A percentile compares a stretch with the other conserved stretches of the same genome.
phyloP scores from a whole-genome alignment of 37 sponge, comb jelly and placozoan genomes.

The Chondrilla cf. caribensis region DNA sequence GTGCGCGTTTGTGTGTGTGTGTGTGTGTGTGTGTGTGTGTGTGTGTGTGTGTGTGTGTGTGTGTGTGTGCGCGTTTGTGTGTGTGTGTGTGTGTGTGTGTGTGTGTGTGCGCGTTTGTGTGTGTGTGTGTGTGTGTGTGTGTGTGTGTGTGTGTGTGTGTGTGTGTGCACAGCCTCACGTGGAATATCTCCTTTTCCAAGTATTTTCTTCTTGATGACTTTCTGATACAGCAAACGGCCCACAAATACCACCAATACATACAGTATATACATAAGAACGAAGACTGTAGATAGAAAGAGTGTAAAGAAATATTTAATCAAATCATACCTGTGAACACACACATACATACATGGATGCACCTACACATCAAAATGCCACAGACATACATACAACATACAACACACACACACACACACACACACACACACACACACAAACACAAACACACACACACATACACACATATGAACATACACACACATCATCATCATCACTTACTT shows the following conservation, averaged over 20 bases:
- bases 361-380: no score
- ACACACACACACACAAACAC: conserved; percentile 10
- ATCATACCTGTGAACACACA: no score
- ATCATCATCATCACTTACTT: conserved; percentile 26
- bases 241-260: conserved; percentile 91
- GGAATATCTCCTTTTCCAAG: conserved; percentile 59
- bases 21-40: no score
- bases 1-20: no score
- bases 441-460: conserved; percentile 7
- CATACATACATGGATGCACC: no score
- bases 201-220: conserved; percentile 52
- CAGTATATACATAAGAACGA: conserved; percentile 72
- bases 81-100: neutral
- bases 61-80: neutral
- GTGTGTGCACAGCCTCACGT: conserved; percentile 25
- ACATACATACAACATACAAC: neutral
- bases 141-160: no score
- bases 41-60: no score
- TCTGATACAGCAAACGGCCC: conserved; percentile 81
- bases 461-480: neutral
- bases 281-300: conserved; percentile 34
- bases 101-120: neutral
- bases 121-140: conserved; percentile 6
- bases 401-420: conserved; percentile 15
- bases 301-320: neutral